phyloP scores from a whole-genome alignment of 2,888 invertebrate genomes.

The Pelosia muscerda region DNA sequence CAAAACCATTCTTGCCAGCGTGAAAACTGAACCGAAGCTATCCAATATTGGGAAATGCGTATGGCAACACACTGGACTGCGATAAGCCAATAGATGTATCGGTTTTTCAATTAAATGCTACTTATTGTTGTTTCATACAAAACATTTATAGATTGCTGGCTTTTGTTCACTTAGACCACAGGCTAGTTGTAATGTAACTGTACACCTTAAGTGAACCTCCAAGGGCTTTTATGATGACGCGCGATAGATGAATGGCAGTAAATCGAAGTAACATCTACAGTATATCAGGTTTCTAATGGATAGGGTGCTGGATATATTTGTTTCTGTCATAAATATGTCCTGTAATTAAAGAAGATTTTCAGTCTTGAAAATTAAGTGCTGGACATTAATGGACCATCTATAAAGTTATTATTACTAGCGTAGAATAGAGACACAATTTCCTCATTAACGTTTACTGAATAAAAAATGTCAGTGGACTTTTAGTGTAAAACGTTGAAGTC shows the following conservation, averaged over 20 bases:
- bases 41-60: too few species aligned
- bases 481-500: too few species aligned
- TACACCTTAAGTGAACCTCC: slow-evolving; percentile 70
- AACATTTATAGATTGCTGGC: background rate
- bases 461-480: too few species aligned
- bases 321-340: slow-evolving; percentile 31
- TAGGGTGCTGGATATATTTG: slow-evolving; percentile 45
- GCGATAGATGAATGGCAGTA: slow-evolving; percentile 51
- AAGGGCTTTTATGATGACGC: slow-evolving; percentile 44
- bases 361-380: background rate
- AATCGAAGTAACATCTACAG: slow-evolving; percentile 43
- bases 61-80: too few species aligned
- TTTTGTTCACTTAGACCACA: slow-evolving; percentile 29
- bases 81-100: too few species aligned
- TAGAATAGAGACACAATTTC: too few species aligned
- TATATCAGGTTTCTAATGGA: slow-evolving; percentile 72
- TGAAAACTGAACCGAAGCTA: too few species aligned
- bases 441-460: too few species aligned
- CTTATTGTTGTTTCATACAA: background rate
- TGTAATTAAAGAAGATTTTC: background rate
- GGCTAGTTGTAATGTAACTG: slow-evolving; percentile 61
- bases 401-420: too few species aligned
- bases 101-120: too few species aligned
- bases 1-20: too few species aligned
- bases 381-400: background rate